Percentiles rank a stretch among this genome's conserved stretches.
These are phyloP conservation scores for Calyptomena viridis DNA, from an alignment of 2,113 vertebrate genomes.

Conservation along the genomic window DNA sequence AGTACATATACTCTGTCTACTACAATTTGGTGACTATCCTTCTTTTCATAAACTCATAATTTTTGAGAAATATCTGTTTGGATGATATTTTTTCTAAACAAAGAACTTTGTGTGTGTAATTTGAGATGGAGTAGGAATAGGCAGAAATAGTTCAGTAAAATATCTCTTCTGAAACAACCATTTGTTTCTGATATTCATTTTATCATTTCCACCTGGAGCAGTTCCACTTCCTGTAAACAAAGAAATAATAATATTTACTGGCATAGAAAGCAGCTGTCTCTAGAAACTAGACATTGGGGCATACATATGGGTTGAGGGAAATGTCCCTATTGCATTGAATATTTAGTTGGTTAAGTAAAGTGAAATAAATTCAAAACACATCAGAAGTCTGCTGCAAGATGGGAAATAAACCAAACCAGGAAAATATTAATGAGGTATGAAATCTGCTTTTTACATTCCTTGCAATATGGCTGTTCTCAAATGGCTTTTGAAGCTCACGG, in stretches of 20 bases:
- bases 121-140: not conserved
- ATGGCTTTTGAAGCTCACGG: not conserved
- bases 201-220: not conserved
- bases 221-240: not conserved
- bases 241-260: not conserved
- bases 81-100: not conserved
- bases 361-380: not conserved
- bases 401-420: not conserved
- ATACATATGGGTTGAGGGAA: not conserved
- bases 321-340: not conserved
- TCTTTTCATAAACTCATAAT: not conserved
- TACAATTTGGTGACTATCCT: not conserved
- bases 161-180: not conserved
- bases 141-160: not conserved
- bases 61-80: not conserved
- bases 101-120: not conserved
- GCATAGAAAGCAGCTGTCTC: not conserved
- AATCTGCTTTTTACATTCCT: constrained; percentile 3
- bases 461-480: not conserved
- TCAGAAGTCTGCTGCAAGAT: not conserved
- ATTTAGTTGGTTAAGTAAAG: constrained; percentile 1
- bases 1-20: not conserved
- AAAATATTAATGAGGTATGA: constrained; percentile 15
- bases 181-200: not conserved
- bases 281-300: not conserved